Percentiles rank a stretch among this genome's conserved stretches.
Evolutionary conservation across 2,888 invertebrate species (phyloP).

Genomic region (Callosobruchus maculatus): DNA sequence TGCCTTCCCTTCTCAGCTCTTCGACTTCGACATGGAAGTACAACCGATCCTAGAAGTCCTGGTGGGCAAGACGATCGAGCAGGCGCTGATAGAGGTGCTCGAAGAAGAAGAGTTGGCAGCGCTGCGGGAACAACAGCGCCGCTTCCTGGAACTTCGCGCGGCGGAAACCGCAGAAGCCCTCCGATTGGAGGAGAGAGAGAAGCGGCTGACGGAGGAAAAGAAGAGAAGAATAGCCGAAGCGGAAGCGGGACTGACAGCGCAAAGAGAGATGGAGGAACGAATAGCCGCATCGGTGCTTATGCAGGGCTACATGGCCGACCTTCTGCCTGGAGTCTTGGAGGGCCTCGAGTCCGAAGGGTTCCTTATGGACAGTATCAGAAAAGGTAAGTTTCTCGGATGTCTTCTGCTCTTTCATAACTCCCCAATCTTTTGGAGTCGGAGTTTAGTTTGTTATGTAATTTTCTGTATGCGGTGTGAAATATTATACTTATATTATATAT

Average conservation of each 20-base stretch:
- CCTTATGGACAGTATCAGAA: slow-evolving; percentile 59
- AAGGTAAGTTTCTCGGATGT: slow-evolving; percentile 48
- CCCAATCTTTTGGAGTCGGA: too few relatives aligned
- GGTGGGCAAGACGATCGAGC: slow-evolving; percentile 86
- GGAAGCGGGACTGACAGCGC: slow-evolving; percentile 58
- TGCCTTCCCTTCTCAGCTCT: slow-evolving; percentile 65
- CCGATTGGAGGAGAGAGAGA: slow-evolving; percentile 76
- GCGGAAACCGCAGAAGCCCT: slow-evolving; percentile 72
- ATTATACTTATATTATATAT: too few relatives aligned
- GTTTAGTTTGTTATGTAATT: too few relatives aligned
- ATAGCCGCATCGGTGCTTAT: slow-evolving; percentile 79
- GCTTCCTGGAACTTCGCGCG: slow-evolving; percentile 68
- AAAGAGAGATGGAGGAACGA: slow-evolving; percentile 70
- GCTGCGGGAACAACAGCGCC: slow-evolving; percentile 73
- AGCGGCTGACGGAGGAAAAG: slow-evolving; percentile 66
- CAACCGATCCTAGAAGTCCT: slow-evolving; percentile 85
- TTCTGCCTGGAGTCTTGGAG: slow-evolving; percentile 80
- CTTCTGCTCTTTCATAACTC: too few relatives aligned
- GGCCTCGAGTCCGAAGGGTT: slow-evolving; percentile 74
- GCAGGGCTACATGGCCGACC: slow-evolving; percentile 81
- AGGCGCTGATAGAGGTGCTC: slow-evolving; percentile 83
- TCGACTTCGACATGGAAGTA: slow-evolving; percentile 90
- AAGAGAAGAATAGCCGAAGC: slow-evolving; percentile 71
- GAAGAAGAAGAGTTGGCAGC: slow-evolving; percentile 89
- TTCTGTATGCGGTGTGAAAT: too few relatives aligned